phyloP scores from a whole-genome alignment of 2,113 vertebrate species.

The Cathartes aura region DNA sequence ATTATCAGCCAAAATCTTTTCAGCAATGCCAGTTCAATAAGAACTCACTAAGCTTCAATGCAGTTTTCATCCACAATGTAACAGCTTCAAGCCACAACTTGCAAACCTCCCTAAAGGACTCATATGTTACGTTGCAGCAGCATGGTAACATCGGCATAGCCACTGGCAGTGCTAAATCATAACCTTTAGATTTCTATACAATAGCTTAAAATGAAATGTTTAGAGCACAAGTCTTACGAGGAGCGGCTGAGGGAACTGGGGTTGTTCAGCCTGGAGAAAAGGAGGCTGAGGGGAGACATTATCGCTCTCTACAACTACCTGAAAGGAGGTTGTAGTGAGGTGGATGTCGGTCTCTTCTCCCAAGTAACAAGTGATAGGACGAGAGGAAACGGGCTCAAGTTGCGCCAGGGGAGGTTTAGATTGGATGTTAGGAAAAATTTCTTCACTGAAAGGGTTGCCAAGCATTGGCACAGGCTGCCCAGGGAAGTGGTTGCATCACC shows the following conservation, averaged over 20 bases:
- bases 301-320: not conserved
- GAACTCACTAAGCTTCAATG: not conserved
- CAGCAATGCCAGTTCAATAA: not conserved
- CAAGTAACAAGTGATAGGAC: not conserved
- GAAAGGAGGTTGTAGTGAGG: not conserved
- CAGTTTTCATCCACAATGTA: not conserved
- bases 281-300: not conserved
- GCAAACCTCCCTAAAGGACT: not conserved
- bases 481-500: not conserved
- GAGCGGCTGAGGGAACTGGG: not conserved
- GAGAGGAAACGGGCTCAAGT: not conserved
- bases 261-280: not conserved
- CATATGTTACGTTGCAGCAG: not conserved
- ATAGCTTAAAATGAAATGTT: not conserved
- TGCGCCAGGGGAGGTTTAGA: not conserved
- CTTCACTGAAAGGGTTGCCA: not conserved
- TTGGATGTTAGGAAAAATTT: not conserved
- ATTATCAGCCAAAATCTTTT: not conserved
- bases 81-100: not conserved
- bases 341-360: not conserved
- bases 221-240: not conserved
- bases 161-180: not conserved
- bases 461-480: not conserved
- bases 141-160: not conserved
- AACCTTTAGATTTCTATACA: not conserved